phyloP scores from a whole-genome alignment of 1,140 invertebrate species.

The Asbolus verrucosus region DNA sequence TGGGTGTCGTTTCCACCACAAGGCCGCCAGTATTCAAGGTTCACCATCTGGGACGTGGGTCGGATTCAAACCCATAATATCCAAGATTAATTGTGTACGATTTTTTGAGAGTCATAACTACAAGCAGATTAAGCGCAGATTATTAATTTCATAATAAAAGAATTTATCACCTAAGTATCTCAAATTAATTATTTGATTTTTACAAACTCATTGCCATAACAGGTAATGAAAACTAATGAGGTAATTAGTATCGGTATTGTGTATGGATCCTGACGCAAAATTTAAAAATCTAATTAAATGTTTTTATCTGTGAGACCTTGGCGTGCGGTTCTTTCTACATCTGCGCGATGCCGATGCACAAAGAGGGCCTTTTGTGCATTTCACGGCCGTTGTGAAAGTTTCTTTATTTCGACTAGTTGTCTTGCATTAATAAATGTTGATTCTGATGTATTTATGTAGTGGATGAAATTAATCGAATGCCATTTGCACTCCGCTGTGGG shows the following conservation, averaged over 20 bases:
- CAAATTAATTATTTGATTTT: slow-evolving; percentile 37
- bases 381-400: background rate
- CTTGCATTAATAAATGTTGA: slow-evolving; percentile 18
- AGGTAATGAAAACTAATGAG: slow-evolving; percentile 37
- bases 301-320: background rate
- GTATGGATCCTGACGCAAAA: slow-evolving; percentile 13
- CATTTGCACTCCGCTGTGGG: slow-evolving; percentile 61
- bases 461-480: slow-evolving; percentile 62
- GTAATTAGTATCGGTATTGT: slow-evolving; percentile 36
- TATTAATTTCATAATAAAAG: slow-evolving; percentile 39
- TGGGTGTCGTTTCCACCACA: slow-evolving; percentile 11
- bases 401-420: slow-evolving; percentile 9
- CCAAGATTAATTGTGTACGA: slow-evolving; percentile 29
- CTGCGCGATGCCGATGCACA: background rate
- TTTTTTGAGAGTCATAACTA: slow-evolving; percentile 33
- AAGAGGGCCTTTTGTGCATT: slow-evolving; percentile 14
- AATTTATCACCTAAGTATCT: slow-evolving; percentile 24
- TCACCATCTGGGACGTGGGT: slow-evolving; percentile 23
- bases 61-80: slow-evolving; percentile 10
- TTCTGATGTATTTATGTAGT: slow-evolving; percentile 57
- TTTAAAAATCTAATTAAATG: slow-evolving; percentile 18
- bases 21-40: slow-evolving; percentile 30
- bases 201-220: slow-evolving; percentile 34
- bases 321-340: background rate
- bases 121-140: slow-evolving; percentile 29